Conservation (phyloP, 2,888 invertebrate species). For the Nipponacmea schrenckii region DNA sequence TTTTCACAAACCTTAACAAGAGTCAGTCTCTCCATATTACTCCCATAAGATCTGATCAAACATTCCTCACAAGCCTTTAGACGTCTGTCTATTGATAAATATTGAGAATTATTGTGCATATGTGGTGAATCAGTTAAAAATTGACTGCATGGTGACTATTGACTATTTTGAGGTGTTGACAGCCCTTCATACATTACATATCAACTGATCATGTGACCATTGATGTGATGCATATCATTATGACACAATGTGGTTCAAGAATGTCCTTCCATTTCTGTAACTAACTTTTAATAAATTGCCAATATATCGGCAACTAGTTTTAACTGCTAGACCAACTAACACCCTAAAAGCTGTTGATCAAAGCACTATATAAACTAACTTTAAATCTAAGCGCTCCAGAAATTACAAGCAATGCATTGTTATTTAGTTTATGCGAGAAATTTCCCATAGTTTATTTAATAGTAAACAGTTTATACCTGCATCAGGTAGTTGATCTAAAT, state of each 20-base stretch:
- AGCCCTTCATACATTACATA: neutral
- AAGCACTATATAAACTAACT: neutral
- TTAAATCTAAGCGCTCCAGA: neutral
- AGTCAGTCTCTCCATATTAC: slow-evolving; percentile 73
- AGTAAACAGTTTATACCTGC: slow-evolving; percentile 69
- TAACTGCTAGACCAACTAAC: too few species aligned
- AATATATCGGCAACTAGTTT: too few species aligned
- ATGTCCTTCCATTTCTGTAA: too few species aligned
- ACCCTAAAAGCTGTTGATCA: too few species aligned
- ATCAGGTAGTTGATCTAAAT: slow-evolving; percentile 79
- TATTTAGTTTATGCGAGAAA: too few species aligned
- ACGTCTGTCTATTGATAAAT: slow-evolving; percentile 71
- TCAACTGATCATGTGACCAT: too few species aligned
- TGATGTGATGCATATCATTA: too few species aligned
- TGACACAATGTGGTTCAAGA: too few species aligned
- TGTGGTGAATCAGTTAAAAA: neutral
- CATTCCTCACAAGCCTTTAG: slow-evolving; percentile 77
- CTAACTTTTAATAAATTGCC: too few species aligned
- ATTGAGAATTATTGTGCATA: neutral
- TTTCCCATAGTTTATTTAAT: too few species aligned
- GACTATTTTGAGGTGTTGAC: too few species aligned
- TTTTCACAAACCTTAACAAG: slow-evolving; percentile 56
- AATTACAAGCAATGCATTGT: neutral
- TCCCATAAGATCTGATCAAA: slow-evolving; percentile 77
- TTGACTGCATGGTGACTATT: too few species aligned